Base-by-base conservation (phyloP, 2,113 vertebrate genomes). In the Anguilla rostrata region DNA sequence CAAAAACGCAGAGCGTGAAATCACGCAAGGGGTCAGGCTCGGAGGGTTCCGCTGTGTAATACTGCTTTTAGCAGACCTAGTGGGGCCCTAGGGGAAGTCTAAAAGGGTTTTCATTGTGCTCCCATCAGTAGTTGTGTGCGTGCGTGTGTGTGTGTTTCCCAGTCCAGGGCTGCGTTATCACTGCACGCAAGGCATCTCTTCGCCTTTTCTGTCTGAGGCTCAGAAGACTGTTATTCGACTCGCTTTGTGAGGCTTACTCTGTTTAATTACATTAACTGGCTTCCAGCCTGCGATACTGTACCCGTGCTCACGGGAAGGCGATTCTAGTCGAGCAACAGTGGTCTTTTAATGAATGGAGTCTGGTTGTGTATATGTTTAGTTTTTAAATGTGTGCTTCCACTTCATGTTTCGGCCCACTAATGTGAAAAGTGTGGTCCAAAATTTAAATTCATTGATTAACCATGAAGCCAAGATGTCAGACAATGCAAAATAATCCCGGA, bases 41-140 rank as follows among this genome's bases (percentile, higher is more conserved):
- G 80, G 71, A 84, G 85, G 40, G 53, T 87, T 80, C 29, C 88
- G 57, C 84, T 57, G 86, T 87, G 85, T 40, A 88, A 88, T 83
- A 57, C 15, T 71, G 84, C 85, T 7, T 43, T 57, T 88, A 87
- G 81, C 82, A 18, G 86, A 81, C 40, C 43, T 39, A 22, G 78
- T 66, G 87, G 71, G 81, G 57, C 90, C 89, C 86, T 6, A 75
- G 88, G 88, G 86, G 86, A 87, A 85, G 83, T 87, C 87, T 88
- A 88, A 91, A 92, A 92, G 46, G 89, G 81, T 78, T 71, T 66
- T 56, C 83, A 82, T 43, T 81, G 79, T 81, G 41, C 16, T 41
- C 41, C 15, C 79, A 18, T 43, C 79, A 29, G 71, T 34, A 75
- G 71, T n/a, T 20, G 34, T 16, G 20, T 20, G 78, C 20, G 39